These are phyloP conservation scores for Abrostola tripartita DNA, from an alignment of 2,888 invertebrate species.

Conservation along the genomic window DNA sequence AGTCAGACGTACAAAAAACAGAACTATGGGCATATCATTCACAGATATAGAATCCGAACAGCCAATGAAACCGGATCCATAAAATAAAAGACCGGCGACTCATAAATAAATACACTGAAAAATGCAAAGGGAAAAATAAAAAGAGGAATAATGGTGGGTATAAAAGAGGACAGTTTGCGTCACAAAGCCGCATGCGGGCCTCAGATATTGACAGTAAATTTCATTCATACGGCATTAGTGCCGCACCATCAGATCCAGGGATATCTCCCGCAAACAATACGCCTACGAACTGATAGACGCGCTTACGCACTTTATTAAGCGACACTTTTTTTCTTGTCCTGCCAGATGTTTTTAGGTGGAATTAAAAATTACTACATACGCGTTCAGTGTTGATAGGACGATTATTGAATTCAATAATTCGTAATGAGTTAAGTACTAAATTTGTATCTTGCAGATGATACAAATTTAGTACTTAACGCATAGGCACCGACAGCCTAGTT, in stretches of 20 bases:
- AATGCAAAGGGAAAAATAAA: slow-evolving; percentile 78
- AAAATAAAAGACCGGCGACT: slow-evolving; percentile 67
- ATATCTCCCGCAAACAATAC: slow-evolving; percentile 72
- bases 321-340: not conserved
- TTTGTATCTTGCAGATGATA: too few relatives aligned
- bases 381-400: not conserved
- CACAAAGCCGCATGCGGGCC: slow-evolving; percentile 88
- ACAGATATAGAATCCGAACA: slow-evolving; percentile 54
- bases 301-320: slow-evolving; percentile 28
- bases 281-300: slow-evolving; percentile 45
- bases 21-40: slow-evolving; percentile 36
- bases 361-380: too few relatives aligned
- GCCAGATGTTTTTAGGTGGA: not conserved
- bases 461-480: too few relatives aligned
- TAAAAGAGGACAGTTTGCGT: slow-evolving; percentile 86
- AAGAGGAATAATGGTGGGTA: slow-evolving; percentile 80
- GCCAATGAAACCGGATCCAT: slow-evolving; percentile 62
- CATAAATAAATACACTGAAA: slow-evolving; percentile 78
- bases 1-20: slow-evolving; percentile 29
- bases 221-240: slow-evolving; percentile 88
- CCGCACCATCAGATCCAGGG: slow-evolving; percentile 87
- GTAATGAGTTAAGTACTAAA: too few relatives aligned
- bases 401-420: too few relatives aligned
- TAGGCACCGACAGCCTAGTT: too few relatives aligned
- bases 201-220: slow-evolving; percentile 89